These are phyloP conservation scores for Ophioninae sp. DNA, from an alignment of 2,888 invertebrate genomes.

Conservation along the genomic window DNA sequence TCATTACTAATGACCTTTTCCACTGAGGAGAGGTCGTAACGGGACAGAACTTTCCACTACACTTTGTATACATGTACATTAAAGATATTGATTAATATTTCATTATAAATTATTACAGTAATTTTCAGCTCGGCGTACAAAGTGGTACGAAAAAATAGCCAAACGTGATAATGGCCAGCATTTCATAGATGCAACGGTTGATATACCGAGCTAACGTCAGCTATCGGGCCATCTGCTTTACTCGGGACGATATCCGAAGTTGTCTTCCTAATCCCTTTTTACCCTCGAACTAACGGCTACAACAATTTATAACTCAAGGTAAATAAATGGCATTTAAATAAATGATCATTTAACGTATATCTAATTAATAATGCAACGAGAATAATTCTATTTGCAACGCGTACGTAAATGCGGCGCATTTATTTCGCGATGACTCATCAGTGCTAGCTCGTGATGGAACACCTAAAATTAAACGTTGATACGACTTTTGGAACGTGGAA, in stretches of 20 bases:
- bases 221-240: too few species aligned
- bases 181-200: too few species aligned
- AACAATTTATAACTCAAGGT: too few species aligned
- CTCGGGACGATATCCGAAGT: too few species aligned
- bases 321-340: too few species aligned
- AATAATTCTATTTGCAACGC: not conserved
- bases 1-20: not conserved
- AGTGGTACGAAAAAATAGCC: not conserved
- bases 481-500: not conserved
- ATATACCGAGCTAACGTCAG: too few species aligned
- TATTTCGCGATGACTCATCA: not conserved
- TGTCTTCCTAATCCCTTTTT: too few species aligned
- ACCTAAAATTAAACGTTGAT: not conserved
- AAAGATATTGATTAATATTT: not conserved
- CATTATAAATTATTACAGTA: not conserved
- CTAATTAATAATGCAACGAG: too few species aligned
- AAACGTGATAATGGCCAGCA: not conserved
- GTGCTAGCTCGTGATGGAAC: not conserved
- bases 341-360: too few species aligned
- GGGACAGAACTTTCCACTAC: not conserved
- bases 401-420: conserved; percentile 14
- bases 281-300: too few species aligned
- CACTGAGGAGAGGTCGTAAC: not conserved
- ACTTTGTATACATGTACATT: not conserved
- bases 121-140: not conserved